Base-by-base conservation (phyloP, 2,888 invertebrate genomes). In the Apamea anceps region DNA sequence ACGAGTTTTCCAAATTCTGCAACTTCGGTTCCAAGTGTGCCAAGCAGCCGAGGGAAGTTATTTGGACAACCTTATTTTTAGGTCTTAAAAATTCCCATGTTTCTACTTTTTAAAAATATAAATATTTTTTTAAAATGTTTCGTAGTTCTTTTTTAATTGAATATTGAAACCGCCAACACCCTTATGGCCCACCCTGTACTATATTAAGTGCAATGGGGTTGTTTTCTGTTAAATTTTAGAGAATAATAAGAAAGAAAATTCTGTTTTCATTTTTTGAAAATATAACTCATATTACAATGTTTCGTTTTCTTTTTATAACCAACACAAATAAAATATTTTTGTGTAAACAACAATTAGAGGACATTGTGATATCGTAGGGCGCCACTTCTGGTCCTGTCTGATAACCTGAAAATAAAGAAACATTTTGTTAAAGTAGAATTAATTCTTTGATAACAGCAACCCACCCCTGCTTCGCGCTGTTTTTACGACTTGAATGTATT, bases 371-470 rank as follows among this genome's bases (percentile, higher is more conserved):
- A 88, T 51, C 89, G 76, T 32, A 80, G 37, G 28, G 66, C 72
- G 57, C 88, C 75, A 71, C 70, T 84, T 84, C 82, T 87, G 65
- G 76, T 81, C 28, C 72, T 80, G 0, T 85, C 89, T 66, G 89
- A 79, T 75, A 90, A 82, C 37, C 89, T 90, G 88, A 42, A 90
- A 87, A 76, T 8, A 7, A 73, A 63, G n/a, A 18, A 28, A 67
- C 0, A 60, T 57, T 42, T 67, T 18, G 32, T 77, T 54, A 25
- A 28, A 77, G 5, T 42, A 32, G 12, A 42, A 54, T 63, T 0
- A 77, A 76, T 77, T 51, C 63, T 76, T 77, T 28, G 7, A 76
- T 51, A n/a, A 28, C 15, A 62, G 13, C n/a, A 13, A 28, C 15
- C 62, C 15, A 7, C 28, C 62, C 28, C 28, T 28, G n/a, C 60